Evolutionary conservation across 1,140 invertebrate species (phyloP).

Genomic region (Papilio polytes): DNA sequence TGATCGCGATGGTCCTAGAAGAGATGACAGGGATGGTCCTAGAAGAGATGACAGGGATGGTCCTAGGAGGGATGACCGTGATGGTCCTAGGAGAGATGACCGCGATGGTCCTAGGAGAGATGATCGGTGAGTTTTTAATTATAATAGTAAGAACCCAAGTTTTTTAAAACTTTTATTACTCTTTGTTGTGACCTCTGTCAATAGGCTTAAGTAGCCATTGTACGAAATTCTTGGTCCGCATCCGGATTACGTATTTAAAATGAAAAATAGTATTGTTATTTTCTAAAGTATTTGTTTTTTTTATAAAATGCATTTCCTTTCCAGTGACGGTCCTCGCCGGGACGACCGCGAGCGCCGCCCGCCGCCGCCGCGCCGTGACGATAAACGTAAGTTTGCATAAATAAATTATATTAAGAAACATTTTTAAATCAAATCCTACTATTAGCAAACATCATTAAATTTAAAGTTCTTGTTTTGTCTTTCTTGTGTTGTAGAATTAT

Average conservation of each 20-base stretch:
- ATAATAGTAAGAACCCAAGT: background rate
- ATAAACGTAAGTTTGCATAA: conserved; percentile 59
- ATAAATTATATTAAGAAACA: background rate
- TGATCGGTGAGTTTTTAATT: conserved; percentile 15
- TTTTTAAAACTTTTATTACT: too few species aligned
- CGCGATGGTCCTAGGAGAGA: conserved; percentile 34
- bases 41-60: conserved; percentile 36
- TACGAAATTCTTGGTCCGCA: too few species aligned
- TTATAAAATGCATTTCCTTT: background rate
- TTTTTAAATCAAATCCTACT: too few species aligned
- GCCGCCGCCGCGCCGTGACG: conserved; percentile 61
- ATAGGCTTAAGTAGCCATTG: too few species aligned
- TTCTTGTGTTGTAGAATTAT: too few species aligned
- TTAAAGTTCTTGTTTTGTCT: too few species aligned
- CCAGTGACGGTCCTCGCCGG: conserved; percentile 50
- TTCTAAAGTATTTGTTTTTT: background rate
- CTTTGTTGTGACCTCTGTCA: too few species aligned
- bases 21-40: conserved; percentile 34
- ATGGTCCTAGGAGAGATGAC: conserved; percentile 18
- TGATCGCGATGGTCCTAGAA: conserved; percentile 26
- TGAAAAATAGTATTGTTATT: too few species aligned
- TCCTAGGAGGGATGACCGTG: conserved; percentile 46
- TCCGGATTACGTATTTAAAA: too few species aligned
- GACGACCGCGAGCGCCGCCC: conserved; percentile 61
- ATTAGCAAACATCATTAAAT: too few species aligned